These are phyloP conservation scores for Polymixis lichenea DNA, from an alignment of 2,888 invertebrate species.

Conservation along the genomic window DNA sequence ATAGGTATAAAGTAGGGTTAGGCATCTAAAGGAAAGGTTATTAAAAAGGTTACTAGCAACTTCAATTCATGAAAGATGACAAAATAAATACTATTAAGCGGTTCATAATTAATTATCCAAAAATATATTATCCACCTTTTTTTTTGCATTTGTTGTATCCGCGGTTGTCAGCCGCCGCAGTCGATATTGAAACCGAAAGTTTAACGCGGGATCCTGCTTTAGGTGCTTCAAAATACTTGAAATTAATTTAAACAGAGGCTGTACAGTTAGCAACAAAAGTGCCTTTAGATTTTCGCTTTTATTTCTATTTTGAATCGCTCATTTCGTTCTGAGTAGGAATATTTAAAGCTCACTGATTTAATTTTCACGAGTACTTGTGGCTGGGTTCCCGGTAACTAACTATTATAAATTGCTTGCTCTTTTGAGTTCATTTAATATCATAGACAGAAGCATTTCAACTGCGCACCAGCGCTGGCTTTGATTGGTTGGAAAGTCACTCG, in stretches of 20 bases:
- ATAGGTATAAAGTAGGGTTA: not conserved
- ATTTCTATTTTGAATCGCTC: constrained; percentile 29
- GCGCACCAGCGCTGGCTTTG: constrained; percentile 2
- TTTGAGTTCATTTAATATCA: constrained; percentile 33
- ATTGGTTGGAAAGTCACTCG: constrained; percentile 11
- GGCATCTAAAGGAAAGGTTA: not conserved
- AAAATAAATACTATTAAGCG: constrained; percentile 11
- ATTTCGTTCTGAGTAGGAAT: constrained; percentile 21
- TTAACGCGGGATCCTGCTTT: constrained; percentile 39
- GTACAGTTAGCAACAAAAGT: constrained; percentile 25
- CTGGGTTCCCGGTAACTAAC: constrained; percentile 14
- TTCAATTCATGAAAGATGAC: constrained; percentile 4
- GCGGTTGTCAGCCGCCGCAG: constrained; percentile 27
- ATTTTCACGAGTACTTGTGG: constrained; percentile 36
- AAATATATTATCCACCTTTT: constrained; percentile 20
- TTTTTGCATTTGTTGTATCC: constrained; percentile 41
- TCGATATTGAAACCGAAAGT: constrained; percentile 50
- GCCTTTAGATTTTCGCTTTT: constrained; percentile 8
- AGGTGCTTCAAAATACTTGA: constrained; percentile 43
- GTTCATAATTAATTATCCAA: constrained; percentile 25
- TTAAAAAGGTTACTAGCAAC: not conserved
- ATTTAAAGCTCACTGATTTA: constrained; percentile 43
- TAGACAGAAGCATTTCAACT: constrained; percentile 30
- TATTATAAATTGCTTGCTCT: constrained; percentile 44
- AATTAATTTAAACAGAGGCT: constrained; percentile 35